These are phyloP conservation scores for Channa striata DNA, from an alignment of 2,797 vertebrate genomes.

Conservation along the genomic window DNA sequence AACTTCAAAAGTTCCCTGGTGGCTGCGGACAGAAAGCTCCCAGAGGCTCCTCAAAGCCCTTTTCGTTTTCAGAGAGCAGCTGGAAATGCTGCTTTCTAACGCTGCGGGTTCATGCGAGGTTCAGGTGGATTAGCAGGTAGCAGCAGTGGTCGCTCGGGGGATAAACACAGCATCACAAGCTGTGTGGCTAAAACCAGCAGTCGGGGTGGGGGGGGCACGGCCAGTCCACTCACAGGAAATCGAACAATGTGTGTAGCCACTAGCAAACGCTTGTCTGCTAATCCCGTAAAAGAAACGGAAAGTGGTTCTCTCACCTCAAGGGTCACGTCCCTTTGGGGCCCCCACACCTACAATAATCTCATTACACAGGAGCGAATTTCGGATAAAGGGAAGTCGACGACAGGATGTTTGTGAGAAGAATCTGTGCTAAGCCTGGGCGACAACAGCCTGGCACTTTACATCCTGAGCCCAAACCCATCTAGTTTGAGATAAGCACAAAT, in stretches of 20 bases:
- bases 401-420: not conserved
- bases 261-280: conserved; percentile 24
- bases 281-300: conserved; percentile 17
- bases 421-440: conserved; percentile 4
- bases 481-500: conserved; percentile 7
- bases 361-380: conserved; percentile 8
- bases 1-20: not conserved
- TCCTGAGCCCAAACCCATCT: not conserved
- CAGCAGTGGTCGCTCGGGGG: conserved; percentile 10
- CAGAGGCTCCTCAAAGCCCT: conserved; percentile 3
- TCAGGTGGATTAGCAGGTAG: conserved; percentile 38
- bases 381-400: conserved; percentile 22
- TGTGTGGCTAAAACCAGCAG: conserved; percentile 35
- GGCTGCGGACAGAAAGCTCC: conserved; percentile 2
- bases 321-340: not conserved
- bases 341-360: conserved; percentile 28
- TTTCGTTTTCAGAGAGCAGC: conserved; percentile 14
- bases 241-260: not conserved
- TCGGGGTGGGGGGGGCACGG: not conserved
- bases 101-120: conserved; percentile 35
- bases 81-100: conserved; percentile 6
- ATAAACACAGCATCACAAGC: conserved; percentile 27
- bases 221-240: conserved; percentile 28
- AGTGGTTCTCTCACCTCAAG: not conserved
- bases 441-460: not conserved